Evolutionary conservation across 2,888 invertebrate genomes (phyloP), one percentile per base, ranked within the genome.

Genomic region (Tenthredo scrophulariae): DNA sequence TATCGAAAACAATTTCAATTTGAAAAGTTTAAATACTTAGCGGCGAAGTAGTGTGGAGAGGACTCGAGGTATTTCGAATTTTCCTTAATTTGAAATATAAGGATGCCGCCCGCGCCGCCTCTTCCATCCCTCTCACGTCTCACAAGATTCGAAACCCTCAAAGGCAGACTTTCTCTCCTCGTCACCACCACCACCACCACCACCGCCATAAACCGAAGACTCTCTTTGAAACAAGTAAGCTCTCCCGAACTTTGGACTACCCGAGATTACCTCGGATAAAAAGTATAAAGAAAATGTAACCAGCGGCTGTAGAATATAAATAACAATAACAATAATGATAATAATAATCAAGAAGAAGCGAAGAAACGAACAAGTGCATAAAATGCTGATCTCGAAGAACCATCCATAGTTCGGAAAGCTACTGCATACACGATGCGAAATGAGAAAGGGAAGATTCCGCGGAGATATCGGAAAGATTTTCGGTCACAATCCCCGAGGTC

Each of bases 1-100:
- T 91, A 91, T 91, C 90, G 91, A 91, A 90, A 92, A 92, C 91
- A 91, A 91, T 92, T 92, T 92, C 91, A 90, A 92, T 92, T 91
- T 91, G 89, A 91, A 92, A 91, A 92, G 92, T 92, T 92, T 92
- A 91, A 91, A 91, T 90, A 91, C 89, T 87, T 86, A 54, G 58
- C 67, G 83, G n/a, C 43, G 33, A 62, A 80, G 67, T 22, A 46
- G 67, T n/a, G 86, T 85, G 84, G 86, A 87, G 87, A 87, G 89
- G 87, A 86, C 86, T 87, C 86, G 88, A 90, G 89, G 88, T 91
- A 90, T 91, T 90, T 91, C 88, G 88, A 91, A 91, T 91, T 91
- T 91, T 88, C 90, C 89, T 89, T 90, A 91, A 91, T 91, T 91
- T 90, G 88, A 91, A 91, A 90, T 90, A 90, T 90, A 91, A 91